Evolutionary conservation across 1,140 invertebrate genomes (phyloP), one percentile per base, ranked within the genome.

Genomic region (Drosophila biarmipes): DNA sequence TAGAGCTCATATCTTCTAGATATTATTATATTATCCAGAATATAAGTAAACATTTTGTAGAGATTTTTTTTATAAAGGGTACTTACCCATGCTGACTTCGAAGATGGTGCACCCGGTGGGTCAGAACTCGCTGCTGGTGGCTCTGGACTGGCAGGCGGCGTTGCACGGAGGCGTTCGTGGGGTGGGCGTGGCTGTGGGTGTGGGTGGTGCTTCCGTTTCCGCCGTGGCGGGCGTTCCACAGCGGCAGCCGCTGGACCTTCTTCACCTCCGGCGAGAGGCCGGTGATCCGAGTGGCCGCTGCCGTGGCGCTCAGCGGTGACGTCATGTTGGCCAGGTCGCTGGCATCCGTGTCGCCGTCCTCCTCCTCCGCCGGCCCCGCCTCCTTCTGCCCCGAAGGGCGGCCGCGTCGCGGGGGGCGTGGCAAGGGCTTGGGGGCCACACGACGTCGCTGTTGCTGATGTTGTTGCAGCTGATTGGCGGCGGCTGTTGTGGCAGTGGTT

Each of bases 251-350:
- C 17, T 91, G 82, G 42, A 91, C 58, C 37, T 87, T 90, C 24
- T 87, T 90, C 2, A 91, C 90, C 40, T 91, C 90, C 52, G 90
- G 80, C 49, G 90, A 91, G 29, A 91, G 84, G 14, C 89, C 87
- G 15, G 67, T 64, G 19, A 89, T 69, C 15, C 85, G 73, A 24
- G 84, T 87, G 54, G 82, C 82, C 19, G 82, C 74, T 8, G 82
- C 82, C 46, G 66, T 87, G n/a, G 82, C 82, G 40, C 78, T 82
- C 46, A 87, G 14, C 35, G 84, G 71, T 54, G 84, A 79, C 34
- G 82, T 89, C 74, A 78, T 76, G 29, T 87, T 87, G 61, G 82
- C 84, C 71, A 87, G 58, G 40, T 87, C 82, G n/a, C 82, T 87
- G 51, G 78, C 75, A 79, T 87, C 82, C 40, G 82, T 87, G 27